phyloP scores from a whole-genome alignment of 2,113 vertebrate species.

The Lathamus discolor region DNA sequence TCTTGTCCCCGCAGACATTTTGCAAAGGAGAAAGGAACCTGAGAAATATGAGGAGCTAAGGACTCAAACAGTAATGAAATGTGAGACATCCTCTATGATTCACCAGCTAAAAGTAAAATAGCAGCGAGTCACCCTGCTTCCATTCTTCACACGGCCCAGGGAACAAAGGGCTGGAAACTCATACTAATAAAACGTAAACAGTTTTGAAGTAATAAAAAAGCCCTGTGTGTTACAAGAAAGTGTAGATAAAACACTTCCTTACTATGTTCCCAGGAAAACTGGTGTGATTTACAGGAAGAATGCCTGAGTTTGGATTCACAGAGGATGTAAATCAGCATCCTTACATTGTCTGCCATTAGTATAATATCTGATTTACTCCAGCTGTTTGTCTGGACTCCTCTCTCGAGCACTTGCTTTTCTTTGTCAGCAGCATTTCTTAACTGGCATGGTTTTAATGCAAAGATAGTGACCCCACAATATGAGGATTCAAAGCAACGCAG shows the following conservation, averaged over 20 bases:
- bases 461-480: background rate
- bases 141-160: conserved; percentile 36
- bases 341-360: conserved; percentile 2
- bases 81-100: conserved; percentile 66
- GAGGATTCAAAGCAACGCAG: background rate
- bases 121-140: background rate
- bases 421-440: conserved; percentile 1
- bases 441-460: background rate
- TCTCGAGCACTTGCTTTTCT: background rate
- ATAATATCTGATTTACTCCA: conserved; percentile 40
- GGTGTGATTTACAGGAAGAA: conserved; percentile 24
- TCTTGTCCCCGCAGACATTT: conserved; percentile 60
- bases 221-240: background rate
- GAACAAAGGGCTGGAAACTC: conserved; percentile 62
- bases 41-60: conserved; percentile 73
- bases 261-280: background rate
- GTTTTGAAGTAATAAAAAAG: conserved; percentile 25
- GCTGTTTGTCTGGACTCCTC: background rate
- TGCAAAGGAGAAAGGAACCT: conserved; percentile 55
- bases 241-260: conserved; percentile 24
- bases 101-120: conserved; percentile 58
- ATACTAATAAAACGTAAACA: conserved; percentile 16
- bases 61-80: conserved; percentile 67
- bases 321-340: conserved; percentile 25
- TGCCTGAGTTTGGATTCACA: background rate